Evolutionary conservation across 2,797 vertebrate genomes (phyloP), one percentile per base, ranked within the genome.

Genomic region (Synanceia verrucosa): DNA sequence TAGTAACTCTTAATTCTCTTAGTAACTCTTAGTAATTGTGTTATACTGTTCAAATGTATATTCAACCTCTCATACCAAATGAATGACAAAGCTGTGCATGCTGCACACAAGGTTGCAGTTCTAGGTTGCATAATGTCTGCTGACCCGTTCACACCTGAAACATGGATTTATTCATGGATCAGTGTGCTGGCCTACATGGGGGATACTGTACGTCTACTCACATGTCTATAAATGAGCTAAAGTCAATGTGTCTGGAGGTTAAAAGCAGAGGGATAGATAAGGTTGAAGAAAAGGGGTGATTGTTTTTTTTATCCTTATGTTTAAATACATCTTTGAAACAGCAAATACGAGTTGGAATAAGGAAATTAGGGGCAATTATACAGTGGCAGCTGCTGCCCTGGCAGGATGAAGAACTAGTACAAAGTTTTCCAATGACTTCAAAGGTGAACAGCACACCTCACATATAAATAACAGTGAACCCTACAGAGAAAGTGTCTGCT

Each of bases 381-480:
- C 28, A 48, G 50, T 79, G 55, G 51, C 43, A 63, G 58, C 47
- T 59, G 48, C 58, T 58, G 41, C 52, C 3, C 46, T 31, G 48
- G 43, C 46, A 73, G 53, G 26, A 23, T 73, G 18, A 67, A 31
- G 29, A 73, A 66, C 56, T 33, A 48, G 33, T 51, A 31, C 44
- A 63, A n/a, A 37, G 44, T 78, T 74, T 58, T 58, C 46, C 57
- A 70, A 67, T 70, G 48, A 83, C 81, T 86, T 76, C 29, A 76
- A 56, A 61, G 47, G 58, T 61, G 55, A 84, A 64, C 48, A 50
- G 58, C 60, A 51, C 43, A 43, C 34, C 64, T 69, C 59, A 44
- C 18, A 24, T 65, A 50, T 65, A 66, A 77, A 73, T n/a, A 60
- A 57, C 19, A 70, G 23, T 26, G 39, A 36, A 81, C 57, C 77